Base-by-base conservation (phyloP, 1,140 invertebrate genomes). In the Drosophila tristis region DNA sequence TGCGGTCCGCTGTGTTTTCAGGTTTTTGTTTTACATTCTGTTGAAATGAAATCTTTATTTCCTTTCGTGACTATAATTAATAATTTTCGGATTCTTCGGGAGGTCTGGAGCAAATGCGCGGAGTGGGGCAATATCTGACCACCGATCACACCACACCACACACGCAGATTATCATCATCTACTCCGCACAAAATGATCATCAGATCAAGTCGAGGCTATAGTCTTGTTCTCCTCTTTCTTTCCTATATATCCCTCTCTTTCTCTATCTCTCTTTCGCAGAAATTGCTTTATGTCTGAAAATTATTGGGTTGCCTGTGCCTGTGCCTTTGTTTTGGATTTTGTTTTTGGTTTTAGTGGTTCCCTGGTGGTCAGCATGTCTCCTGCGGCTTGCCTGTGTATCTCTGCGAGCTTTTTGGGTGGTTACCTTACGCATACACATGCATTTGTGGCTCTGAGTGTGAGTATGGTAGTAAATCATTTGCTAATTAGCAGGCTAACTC, bases 1-100 rank as follows among this genome's bases (percentile, higher is more conserved):
- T 90, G 81, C 86, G 79, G 78, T 72, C 82, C 70, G 49, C 35
- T 66, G 15, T 74, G 49, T 47, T 68, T 48, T 23, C 29, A 29
- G 23, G 31, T 63, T 53, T 64, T 64, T 74, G 66, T 90, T 76
- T 90, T 82, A 68, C 78, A 77, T 86, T 90, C 87, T 80, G 87
- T 80, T 86, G 87, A 90, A 90, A 90, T 90, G 86, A 90, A 90
- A 90, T 90, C 87, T 90, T 90, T 90, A 90, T 90, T 90, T 90
- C 87, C 87, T 90, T 90, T 90, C 87, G 87, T 90, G 81, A 90
- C 86, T 90, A 90, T 90, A 90, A 90, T 90, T 90, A 90, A 90
- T 86, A 90, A 86, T 87, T 86, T 86, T 87, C 16, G 78, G 64
- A 43, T 67, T 20, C 39, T 45, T 61, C 49, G 59, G 35, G 50